A percentile compares a stretch with the other conserved stretches of the same genome.
Conservation (phyloP, 2,113 vertebrate species). For the Oxygymnocypris stewartii region DNA sequence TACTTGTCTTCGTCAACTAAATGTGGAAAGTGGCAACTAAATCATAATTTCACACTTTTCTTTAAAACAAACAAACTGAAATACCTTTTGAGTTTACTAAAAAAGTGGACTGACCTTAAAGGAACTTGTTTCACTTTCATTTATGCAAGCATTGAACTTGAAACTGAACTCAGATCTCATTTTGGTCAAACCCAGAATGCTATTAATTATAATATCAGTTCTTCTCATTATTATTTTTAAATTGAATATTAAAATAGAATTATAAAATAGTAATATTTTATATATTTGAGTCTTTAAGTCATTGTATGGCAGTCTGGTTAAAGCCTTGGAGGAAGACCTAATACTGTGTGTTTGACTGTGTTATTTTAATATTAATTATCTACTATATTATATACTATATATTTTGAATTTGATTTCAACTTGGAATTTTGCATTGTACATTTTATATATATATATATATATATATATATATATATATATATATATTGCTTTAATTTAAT, state of each 20-base stretch:
- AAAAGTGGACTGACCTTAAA: not conserved
- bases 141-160: not conserved
- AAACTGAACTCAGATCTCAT: not conserved
- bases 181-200: not conserved
- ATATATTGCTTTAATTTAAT: no score
- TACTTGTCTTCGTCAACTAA: not conserved
- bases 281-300: not conserved
- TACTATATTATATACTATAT: no score
- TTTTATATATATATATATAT: no score
- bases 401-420: no score
- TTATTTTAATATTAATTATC: no score
- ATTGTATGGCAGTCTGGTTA: no score
- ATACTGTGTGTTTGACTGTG: no score
- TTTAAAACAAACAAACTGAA: not conserved
- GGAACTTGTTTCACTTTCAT: slow-evolving; percentile 9
- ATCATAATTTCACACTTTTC: not conserved
- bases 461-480: no score
- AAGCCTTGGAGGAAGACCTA: no score
- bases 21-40: not conserved
- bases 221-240: not conserved
- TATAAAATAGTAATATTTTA: not conserved
- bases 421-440: no score
- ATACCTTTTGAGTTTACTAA: not conserved
- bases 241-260: no score
- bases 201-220: not conserved